These are phyloP conservation scores for Asobara japonica DNA, from an alignment of 1,140 invertebrate genomes.

Conservation along the genomic window DNA sequence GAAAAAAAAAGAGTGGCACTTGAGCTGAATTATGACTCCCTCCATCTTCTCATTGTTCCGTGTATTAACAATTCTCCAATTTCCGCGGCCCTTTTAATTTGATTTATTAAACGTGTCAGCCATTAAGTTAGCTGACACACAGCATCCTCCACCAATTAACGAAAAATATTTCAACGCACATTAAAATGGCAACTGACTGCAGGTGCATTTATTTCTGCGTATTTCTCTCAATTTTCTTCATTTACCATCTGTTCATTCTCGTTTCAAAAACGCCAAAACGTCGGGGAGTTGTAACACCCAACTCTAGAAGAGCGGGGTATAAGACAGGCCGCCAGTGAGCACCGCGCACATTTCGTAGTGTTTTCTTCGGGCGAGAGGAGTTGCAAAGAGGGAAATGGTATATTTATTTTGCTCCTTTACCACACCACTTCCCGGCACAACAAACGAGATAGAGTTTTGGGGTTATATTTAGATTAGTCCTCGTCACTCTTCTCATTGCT, in stretches of 20 bases:
- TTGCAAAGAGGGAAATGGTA: slow-evolving; percentile 10
- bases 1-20: neutral
- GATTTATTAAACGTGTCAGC: slow-evolving; percentile 14
- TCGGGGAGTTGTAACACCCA: slow-evolving; percentile 17
- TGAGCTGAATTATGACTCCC: neutral
- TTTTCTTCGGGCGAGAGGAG: neutral
- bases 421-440: slow-evolving; percentile 32
- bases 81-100: neutral
- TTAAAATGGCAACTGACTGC: slow-evolving; percentile 15
- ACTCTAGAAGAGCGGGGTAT: neutral
- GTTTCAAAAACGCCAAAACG: slow-evolving; percentile 36
- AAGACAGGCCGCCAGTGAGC: neutral
- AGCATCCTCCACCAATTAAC: slow-evolving; percentile 15
- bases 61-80: neutral
- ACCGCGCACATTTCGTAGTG: neutral
- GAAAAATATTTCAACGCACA: slow-evolving; percentile 20
- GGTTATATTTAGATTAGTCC: slow-evolving; percentile 34
- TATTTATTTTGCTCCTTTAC: slow-evolving; percentile 36
- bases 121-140: slow-evolving; percentile 13
- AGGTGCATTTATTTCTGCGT: slow-evolving; percentile 35
- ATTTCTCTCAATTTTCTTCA: slow-evolving; percentile 32
- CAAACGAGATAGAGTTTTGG: slow-evolving; percentile 33
- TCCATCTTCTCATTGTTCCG: neutral
- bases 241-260: slow-evolving; percentile 39
- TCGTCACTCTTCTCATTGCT: slow-evolving; percentile 26